Conservation (phyloP, 2,888 invertebrate species). For the Helobdella robusta region DNA sequence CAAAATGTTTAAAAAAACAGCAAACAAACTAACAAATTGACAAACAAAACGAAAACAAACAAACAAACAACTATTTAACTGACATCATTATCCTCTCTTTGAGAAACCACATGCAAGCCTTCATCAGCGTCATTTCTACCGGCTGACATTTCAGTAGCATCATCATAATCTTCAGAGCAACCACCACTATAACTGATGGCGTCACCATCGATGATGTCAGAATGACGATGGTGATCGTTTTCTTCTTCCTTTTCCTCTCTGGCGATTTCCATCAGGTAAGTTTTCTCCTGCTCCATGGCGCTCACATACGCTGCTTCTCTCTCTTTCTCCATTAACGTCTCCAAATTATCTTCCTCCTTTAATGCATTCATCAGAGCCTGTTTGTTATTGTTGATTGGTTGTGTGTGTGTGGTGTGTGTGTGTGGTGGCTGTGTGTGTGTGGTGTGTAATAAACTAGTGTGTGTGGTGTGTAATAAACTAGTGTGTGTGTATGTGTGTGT, state of each 20-base stretch:
- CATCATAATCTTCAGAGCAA: not conserved
- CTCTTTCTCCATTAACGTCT: slow-evolving; percentile 44
- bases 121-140: not conserved
- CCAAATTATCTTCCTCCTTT: slow-evolving; percentile 43
- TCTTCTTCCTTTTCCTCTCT: slow-evolving; percentile 57
- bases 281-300: slow-evolving; percentile 56
- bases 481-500: no score
- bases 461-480: no score
- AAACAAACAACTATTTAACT: no score
- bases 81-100: no score
- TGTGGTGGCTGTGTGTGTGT: no score
- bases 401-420: no score
- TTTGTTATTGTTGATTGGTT: no score
- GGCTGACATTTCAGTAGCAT: not conserved
- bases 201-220: not conserved
- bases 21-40: no score
- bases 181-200: not conserved
- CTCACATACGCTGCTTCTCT: slow-evolving; percentile 51
- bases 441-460: no score
- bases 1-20: no score
- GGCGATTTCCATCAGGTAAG: slow-evolving; percentile 56
- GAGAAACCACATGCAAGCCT: not conserved
- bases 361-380: slow-evolving; percentile 34
- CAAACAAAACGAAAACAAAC: no score
- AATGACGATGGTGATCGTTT: not conserved